These are phyloP conservation scores for Neostethus bicornis DNA, from an alignment of 2,797 vertebrate species.

Conservation along the genomic window DNA sequence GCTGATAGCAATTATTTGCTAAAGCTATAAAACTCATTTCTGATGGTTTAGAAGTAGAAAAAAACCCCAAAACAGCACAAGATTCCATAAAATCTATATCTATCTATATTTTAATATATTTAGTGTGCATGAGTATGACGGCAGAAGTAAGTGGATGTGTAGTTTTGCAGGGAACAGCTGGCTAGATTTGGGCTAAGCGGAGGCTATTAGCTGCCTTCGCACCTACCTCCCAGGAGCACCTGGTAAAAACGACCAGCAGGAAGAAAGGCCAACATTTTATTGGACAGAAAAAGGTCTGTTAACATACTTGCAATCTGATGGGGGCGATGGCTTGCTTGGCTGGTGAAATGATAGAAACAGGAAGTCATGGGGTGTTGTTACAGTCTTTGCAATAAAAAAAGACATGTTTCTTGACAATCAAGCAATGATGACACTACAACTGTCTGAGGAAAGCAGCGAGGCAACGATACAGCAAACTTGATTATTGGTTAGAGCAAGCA, in stretches of 20 bases:
- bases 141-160: conserved; percentile 58
- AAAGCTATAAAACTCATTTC: conserved; percentile 56
- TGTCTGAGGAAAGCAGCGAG: conserved; percentile 29
- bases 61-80: no score
- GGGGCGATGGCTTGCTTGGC: conserved; percentile 31
- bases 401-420: conserved; percentile 10
- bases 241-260: conserved; percentile 61
- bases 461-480: conserved; percentile 17
- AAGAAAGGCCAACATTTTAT: conserved; percentile 72
- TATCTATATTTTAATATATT: conserved; percentile 11
- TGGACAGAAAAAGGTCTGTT: conserved; percentile 63
- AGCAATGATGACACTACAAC: conserved; percentile 30
- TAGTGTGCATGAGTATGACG: conserved; percentile 47
- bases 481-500: no score
- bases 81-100: no score
- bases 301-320: conserved; percentile 57
- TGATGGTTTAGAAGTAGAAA: no score
- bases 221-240: conserved; percentile 66
- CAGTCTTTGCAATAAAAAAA: conserved; percentile 17
- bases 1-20: conserved; percentile 75
- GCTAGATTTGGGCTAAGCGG: conserved; percentile 51
- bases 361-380: conserved; percentile 13
- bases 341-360: conserved; percentile 40
- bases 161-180: conserved; percentile 67
- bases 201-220: conserved; percentile 65